Conservation (phyloP, 2,797 vertebrate species). For the Chaunax sp. region DNA sequence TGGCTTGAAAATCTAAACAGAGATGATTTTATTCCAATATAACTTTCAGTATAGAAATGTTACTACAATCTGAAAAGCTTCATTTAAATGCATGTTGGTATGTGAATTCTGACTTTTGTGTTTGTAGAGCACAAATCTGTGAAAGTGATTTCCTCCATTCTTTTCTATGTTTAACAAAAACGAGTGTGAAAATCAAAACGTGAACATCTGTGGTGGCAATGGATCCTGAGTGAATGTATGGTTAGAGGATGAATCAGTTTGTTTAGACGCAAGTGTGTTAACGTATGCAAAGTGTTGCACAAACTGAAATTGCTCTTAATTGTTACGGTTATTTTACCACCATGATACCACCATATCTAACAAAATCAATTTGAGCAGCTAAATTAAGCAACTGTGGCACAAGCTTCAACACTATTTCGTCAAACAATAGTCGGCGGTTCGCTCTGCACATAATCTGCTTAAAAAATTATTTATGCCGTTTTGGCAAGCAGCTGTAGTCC, state of each 20-base stretch:
- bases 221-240: constrained; percentile 12
- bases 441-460: constrained; percentile 44
- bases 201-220: constrained; percentile 37
- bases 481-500: constrained; percentile 29
- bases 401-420: constrained; percentile 25
- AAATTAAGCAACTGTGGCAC: constrained; percentile 9
- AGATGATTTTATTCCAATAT: constrained; percentile 1
- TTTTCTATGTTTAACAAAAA: constrained; percentile 4
- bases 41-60: not conserved
- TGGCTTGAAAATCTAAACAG: not conserved
- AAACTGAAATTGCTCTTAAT: constrained; percentile 11
- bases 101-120: not conserved
- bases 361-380: constrained; percentile 6
- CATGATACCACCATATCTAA: not conserved
- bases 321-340: not conserved
- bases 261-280: constrained; percentile 16
- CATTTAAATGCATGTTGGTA: not conserved
- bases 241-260: constrained; percentile 27
- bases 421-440: constrained; percentile 51
- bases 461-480: constrained; percentile 40
- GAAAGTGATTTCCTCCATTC: constrained; percentile 5
- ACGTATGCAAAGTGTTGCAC: constrained; percentile 19
- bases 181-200: constrained; percentile 31
- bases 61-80: not conserved
- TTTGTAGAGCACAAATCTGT: constrained; percentile 11